A percentile compares a stretch with the other conserved stretches of the same genome.
Evolutionary conservation across 2,888 invertebrate species (phyloP).

Genomic region (Leucophenga montana): DNA sequence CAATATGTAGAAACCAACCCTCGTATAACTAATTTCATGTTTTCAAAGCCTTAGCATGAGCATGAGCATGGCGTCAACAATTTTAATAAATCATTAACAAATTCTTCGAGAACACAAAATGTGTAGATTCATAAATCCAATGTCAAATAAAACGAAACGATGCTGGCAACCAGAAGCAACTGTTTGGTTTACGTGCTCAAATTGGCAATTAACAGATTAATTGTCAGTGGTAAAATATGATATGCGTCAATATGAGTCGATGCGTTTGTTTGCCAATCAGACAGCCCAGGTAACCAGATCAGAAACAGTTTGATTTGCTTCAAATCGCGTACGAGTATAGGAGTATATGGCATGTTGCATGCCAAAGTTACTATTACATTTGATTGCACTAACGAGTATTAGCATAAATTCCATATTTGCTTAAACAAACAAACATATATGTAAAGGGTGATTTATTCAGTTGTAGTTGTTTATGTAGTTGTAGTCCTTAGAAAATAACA

Average conservation of each 20-base stretch:
- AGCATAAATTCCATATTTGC: conserved; percentile 57
- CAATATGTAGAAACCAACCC: no score
- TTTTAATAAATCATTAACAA: no score
- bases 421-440: conserved; percentile 9
- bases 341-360: neutral
- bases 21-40: no score
- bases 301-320: neutral
- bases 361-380: conserved; percentile 44
- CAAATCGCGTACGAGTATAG: no score
- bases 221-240: conserved; percentile 61
- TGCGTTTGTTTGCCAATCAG: conserved; percentile 24
- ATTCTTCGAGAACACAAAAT: neutral
- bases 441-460: neutral
- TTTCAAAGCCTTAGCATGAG: neutral
- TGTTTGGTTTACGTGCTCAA: conserved; percentile 66
- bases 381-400: conserved; percentile 59
- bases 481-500: conserved; percentile 30
- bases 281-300: conserved; percentile 6
- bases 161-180: neutral
- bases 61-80: no score
- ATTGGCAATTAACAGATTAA: conserved; percentile 66
- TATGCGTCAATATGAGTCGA: conserved; percentile 58
- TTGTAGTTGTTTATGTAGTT: neutral
- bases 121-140: no score
- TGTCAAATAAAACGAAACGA: no score